Conservation (phyloP, 1,140 invertebrate species). For the Tachypleus tridentatus region DNA sequence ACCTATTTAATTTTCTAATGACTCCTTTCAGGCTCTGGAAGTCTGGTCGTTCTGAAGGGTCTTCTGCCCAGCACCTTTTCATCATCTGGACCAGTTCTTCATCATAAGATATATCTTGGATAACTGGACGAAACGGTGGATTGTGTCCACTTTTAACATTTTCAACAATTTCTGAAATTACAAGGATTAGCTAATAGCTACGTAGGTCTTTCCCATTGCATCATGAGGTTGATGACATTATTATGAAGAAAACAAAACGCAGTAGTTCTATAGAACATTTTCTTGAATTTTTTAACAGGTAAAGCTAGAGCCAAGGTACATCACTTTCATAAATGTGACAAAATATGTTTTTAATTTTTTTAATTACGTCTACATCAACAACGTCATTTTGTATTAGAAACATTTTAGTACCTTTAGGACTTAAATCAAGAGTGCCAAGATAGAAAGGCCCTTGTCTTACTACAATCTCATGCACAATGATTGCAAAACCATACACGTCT, state of each 20-base stretch:
- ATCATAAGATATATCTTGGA: conserved; percentile 51
- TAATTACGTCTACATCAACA: too few relatives aligned
- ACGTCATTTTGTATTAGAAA: too few relatives aligned
- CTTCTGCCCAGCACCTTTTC: conserved; percentile 74
- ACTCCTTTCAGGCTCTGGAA: conserved; percentile 62
- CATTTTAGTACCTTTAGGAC: conserved; percentile 21
- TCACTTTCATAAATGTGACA: too few relatives aligned
- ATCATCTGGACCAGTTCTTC: conserved; percentile 65
- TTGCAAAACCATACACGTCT: conserved; percentile 89
- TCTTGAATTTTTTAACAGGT: too few relatives aligned
- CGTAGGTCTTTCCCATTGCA: too few relatives aligned
- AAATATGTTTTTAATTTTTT: too few relatives aligned
- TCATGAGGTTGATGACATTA: too few relatives aligned
- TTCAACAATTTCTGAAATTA: conserved; percentile 71
- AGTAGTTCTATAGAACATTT: too few relatives aligned
- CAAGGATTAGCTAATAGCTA: neutral
- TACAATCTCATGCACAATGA: conserved; percentile 89
- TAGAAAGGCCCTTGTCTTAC: conserved; percentile 78
- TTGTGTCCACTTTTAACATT: conserved; percentile 66
- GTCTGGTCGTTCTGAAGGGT: conserved; percentile 62
- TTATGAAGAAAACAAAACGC: too few relatives aligned
- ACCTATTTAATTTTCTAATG: conserved; percentile 71
- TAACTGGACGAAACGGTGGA: conserved; percentile 60
- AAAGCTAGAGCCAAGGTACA: too few relatives aligned
- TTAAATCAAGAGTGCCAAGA: conserved; percentile 34